Percentiles rank a stretch among this genome's conserved stretches.
Evolutionary conservation across 2,113 vertebrate species (phyloP).

Genomic region (Halichoerus grypus): DNA sequence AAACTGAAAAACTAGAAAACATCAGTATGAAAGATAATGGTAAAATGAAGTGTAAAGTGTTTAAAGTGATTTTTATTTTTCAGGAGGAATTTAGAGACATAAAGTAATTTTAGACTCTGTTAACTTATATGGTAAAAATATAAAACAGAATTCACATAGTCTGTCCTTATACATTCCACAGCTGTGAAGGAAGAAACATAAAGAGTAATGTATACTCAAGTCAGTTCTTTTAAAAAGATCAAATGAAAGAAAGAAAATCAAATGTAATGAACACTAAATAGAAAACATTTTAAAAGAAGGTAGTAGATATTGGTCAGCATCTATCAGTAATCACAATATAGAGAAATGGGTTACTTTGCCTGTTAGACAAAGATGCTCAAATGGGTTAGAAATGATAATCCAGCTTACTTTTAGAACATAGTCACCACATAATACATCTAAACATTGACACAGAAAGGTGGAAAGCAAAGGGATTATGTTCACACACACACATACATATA

Average conservation of each 20-base stretch:
- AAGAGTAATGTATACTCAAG: background rate
- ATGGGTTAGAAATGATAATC: background rate
- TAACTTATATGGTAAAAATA: conserved; percentile 23
- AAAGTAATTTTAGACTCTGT: background rate
- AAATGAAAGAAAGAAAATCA: background rate
- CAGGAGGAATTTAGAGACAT: background rate
- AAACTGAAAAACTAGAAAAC: background rate
- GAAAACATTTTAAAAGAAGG: background rate
- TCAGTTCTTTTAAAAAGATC: background rate
- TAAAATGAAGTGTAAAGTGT: background rate
- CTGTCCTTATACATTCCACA: background rate
- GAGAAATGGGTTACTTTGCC: background rate
- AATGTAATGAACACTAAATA: background rate
- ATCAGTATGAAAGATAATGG: background rate
- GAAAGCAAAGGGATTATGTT: background rate
- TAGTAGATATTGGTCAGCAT: background rate
- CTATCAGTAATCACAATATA: background rate
- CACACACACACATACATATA: background rate
- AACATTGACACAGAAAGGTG: background rate
- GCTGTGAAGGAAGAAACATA: background rate
- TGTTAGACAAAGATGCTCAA: background rate
- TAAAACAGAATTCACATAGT: background rate
- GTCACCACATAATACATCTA: background rate
- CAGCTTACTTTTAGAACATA: background rate
- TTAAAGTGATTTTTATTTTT: background rate